phyloP scores from a whole-genome alignment of 2,113 vertebrate species.

The Equus quagga region DNA sequence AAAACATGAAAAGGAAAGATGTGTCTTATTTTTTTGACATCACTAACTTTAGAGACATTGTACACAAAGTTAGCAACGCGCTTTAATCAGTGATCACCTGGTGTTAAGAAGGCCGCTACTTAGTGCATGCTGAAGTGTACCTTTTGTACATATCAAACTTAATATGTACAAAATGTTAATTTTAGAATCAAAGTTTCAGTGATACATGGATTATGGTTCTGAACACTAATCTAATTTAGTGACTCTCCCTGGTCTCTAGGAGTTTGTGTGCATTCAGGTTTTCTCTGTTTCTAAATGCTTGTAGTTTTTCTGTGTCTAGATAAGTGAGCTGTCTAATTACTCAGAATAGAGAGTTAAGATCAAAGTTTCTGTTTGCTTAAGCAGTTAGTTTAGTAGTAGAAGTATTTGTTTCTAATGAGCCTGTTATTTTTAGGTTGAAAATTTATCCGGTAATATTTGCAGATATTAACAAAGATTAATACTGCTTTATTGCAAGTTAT shows the following conservation, averaged over 20 bases:
- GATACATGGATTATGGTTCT: not conserved
- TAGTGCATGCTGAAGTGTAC: not conserved
- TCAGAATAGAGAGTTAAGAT: not conserved
- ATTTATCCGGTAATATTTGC: not conserved
- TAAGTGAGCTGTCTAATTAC: not conserved
- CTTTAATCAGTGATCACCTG: not conserved
- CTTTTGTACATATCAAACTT: not conserved
- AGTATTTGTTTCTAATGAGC: not conserved
- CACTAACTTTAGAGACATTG: not conserved
- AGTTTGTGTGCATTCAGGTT: not conserved
- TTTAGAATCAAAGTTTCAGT: not conserved
- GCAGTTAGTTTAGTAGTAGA: not conserved
- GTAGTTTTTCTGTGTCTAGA: not conserved
- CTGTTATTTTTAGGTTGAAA: not conserved
- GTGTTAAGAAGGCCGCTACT: not conserved
- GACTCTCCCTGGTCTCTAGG: not conserved
- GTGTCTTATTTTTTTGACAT: constrained; percentile 19
- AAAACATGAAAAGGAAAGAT: not conserved
- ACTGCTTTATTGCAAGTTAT: not conserved
- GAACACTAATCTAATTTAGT: not conserved
- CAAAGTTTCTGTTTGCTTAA: not conserved
- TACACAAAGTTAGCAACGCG: not conserved
- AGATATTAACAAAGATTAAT: not conserved
- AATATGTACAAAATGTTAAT: not conserved
- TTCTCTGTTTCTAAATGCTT: not conserved